Evolutionary conservation across 1,140 invertebrate genomes (phyloP).

Genomic region (Hycleus cichorii): DNA sequence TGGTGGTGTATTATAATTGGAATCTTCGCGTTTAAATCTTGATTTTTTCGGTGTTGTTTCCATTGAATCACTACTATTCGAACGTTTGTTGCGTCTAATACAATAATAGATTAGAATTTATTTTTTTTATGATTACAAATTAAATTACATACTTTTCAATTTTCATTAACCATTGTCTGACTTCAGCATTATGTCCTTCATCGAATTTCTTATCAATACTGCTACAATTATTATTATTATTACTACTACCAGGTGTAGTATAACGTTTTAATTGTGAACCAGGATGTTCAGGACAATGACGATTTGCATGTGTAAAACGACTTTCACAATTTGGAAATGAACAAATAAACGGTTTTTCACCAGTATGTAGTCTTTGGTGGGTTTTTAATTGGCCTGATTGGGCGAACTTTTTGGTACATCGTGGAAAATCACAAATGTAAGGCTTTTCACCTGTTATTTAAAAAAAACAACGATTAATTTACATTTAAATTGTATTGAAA

Average conservation of each 20-base stretch:
- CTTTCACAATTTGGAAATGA: constrained; percentile 56
- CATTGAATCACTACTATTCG: constrained; percentile 20
- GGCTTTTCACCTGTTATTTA: constrained; percentile 57
- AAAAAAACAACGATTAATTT: constrained; percentile 5
- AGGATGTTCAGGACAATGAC: constrained; percentile 64
- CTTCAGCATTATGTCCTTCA: constrained; percentile 35
- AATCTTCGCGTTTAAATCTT: constrained; percentile 24
- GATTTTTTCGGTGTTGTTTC: constrained; percentile 34
- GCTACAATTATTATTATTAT: constrained; percentile 13
- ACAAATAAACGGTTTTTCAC: constrained; percentile 76
- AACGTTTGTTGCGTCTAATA: constrained; percentile 23
- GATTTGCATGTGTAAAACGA: constrained; percentile 75
- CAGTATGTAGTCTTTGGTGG: constrained; percentile 73
- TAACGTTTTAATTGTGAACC: constrained; percentile 49
- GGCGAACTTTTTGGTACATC: constrained; percentile 68
- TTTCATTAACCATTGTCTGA: constrained; percentile 41
- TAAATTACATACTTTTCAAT: constrained; percentile 48
- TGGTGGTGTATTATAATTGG: constrained; percentile 21
- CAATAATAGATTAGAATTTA: background rate
- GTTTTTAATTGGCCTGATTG: constrained; percentile 81
- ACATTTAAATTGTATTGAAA: background rate
- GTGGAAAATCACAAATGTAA: constrained; percentile 70
- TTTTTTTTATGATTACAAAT: background rate
- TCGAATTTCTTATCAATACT: constrained; percentile 35
- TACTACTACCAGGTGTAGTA: constrained; percentile 48